These are phyloP conservation scores for Agrotis exclamationis DNA, from an alignment of 2,888 invertebrate species.

Conservation along the genomic window DNA sequence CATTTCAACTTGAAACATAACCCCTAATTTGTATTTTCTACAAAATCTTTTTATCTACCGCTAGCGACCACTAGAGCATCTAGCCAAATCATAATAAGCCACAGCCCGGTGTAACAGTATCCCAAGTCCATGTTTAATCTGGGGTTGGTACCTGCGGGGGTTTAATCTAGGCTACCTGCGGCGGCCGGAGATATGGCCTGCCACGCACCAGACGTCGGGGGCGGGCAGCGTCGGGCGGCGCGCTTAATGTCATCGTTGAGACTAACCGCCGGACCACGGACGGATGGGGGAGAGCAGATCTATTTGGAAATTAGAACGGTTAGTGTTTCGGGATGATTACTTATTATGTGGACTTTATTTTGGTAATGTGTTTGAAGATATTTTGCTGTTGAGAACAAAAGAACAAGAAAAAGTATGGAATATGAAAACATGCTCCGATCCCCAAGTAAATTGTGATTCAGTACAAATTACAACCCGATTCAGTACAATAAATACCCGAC, in stretches of 20 bases:
- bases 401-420: neutral
- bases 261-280: slow-evolving; percentile 38
- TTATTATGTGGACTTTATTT: neutral
- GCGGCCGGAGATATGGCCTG: slow-evolving; percentile 64
- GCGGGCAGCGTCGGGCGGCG: neutral
- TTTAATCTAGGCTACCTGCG: slow-evolving; percentile 69
- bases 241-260: slow-evolving; percentile 49
- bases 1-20: too few species aligned
- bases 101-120: slow-evolving; percentile 45
- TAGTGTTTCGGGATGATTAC: neutral
- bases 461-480: too few species aligned
- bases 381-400: neutral
- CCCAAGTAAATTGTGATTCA: too few species aligned
- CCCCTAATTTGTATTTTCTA: too few species aligned
- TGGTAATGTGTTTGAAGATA: neutral
- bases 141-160: slow-evolving; percentile 59
- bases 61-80: too few species aligned
- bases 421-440: too few species aligned
- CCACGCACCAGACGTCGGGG: slow-evolving; percentile 43
- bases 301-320: slow-evolving; percentile 19
- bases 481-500: too few species aligned
- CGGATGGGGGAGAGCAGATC: slow-evolving; percentile 28
- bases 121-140: slow-evolving; percentile 64
- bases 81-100: neutral
- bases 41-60: neutral